Percentiles rank a stretch among this genome's conserved stretches.
phyloP scores from a whole-genome alignment of 2,888 invertebrate species.

The Rhagonycha lutea region DNA sequence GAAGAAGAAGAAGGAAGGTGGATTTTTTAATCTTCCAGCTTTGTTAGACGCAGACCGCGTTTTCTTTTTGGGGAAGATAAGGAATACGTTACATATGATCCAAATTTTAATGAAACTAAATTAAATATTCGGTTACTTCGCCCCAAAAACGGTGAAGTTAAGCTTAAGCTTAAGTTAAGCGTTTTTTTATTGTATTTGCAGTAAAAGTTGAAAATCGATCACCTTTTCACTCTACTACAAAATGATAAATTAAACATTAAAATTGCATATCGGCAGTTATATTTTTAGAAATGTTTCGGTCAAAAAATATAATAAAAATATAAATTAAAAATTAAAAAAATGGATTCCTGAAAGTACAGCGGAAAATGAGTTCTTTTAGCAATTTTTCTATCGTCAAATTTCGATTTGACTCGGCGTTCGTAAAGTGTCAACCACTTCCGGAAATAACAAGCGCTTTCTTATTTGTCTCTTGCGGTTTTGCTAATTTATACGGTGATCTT shows the following conservation, averaged over 20 bases:
- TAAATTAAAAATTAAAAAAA: background rate
- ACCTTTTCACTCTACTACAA: too few species aligned
- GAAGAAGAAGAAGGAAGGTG: too few species aligned
- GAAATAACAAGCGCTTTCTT: conserved; percentile 24
- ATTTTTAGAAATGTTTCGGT: background rate
- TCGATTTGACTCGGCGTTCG: conserved; percentile 20
- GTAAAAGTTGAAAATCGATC: too few species aligned
- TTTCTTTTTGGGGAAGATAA: too few species aligned
- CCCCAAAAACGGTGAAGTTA: too few species aligned
- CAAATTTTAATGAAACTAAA: too few species aligned
- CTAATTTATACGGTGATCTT: conserved; percentile 19
- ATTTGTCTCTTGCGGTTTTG: conserved; percentile 23
- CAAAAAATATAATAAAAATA: background rate
- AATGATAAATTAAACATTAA: background rate
- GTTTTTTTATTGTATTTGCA: too few species aligned
- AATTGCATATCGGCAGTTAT: background rate
- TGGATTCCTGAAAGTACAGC: background rate
- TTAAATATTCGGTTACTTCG: too few species aligned
- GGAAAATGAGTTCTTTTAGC: conserved; percentile 18
- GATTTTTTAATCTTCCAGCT: too few species aligned
- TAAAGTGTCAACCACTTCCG: conserved; percentile 20
- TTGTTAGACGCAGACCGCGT: too few species aligned
- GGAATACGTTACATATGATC: too few species aligned
- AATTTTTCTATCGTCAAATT: conserved; percentile 13
- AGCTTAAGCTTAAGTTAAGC: too few species aligned